These are phyloP conservation scores for Hylaea fasciaria DNA, from an alignment of 2,888 invertebrate genomes.

Conservation along the genomic window DNA sequence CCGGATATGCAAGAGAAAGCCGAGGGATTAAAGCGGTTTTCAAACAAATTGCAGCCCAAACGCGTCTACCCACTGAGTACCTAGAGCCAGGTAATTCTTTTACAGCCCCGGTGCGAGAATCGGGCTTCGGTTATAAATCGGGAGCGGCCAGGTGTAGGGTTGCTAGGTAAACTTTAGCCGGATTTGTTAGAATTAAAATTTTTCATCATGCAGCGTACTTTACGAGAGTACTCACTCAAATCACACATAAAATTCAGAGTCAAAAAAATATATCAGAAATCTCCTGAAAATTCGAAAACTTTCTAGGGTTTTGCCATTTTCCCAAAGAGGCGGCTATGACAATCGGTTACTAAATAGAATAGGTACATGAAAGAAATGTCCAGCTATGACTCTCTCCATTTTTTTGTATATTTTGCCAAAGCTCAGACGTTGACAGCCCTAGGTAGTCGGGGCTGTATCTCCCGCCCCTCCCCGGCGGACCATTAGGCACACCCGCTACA, in stretches of 20 bases:
- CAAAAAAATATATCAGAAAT: no score
- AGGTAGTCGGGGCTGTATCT: conserved; percentile 2
- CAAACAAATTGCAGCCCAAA: conserved; percentile 9
- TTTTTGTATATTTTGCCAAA: no score
- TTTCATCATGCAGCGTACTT: no score
- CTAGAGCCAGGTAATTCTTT: conserved; percentile 21
- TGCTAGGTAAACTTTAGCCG: conserved; percentile 1
- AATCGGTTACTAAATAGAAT: neutral
- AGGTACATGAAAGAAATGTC: no score
- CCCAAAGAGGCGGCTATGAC: no score
- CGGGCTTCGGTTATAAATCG: conserved; percentile 23
- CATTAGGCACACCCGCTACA: conserved; percentile 28
- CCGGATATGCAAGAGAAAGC: neutral
- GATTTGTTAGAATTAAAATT: neutral
- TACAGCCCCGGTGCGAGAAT: conserved; percentile 7
- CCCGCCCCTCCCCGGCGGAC: conserved; percentile 9
- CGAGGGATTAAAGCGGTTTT: neutral
- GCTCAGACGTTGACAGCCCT: no score
- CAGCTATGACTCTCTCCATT: no score
- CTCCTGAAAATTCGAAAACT: no score
- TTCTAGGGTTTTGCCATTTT: no score
- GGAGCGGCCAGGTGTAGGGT: conserved; percentile 11
- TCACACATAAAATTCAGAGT: no score
- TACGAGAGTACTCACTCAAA: no score
- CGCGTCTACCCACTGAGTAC: neutral